Percentiles rank a stretch among this genome's conserved stretches.
These are phyloP conservation scores for Ephestia elutella DNA, from an alignment of 1,140 invertebrate genomes.

Conservation along the genomic window DNA sequence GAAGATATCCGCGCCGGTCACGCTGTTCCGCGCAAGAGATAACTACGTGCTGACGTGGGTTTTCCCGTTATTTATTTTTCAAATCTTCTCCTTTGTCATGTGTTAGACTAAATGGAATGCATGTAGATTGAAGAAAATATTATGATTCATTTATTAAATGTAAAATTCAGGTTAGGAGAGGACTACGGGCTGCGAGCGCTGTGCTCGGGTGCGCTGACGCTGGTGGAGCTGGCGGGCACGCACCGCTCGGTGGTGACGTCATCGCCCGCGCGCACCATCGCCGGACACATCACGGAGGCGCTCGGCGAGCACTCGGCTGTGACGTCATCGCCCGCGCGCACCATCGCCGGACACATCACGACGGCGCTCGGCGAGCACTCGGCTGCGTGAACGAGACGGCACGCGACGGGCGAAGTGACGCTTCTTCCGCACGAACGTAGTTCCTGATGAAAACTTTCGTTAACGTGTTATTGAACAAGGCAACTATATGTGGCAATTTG, in stretches of 20 bases:
- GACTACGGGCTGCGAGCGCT: conserved; percentile 89
- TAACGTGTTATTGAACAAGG: too few relatives aligned
- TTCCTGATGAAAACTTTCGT: too few relatives aligned
- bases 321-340: conserved; percentile 77
- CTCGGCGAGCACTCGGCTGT: conserved; percentile 80
- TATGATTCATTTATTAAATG: too few relatives aligned
- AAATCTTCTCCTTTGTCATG: too few relatives aligned
- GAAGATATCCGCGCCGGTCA: conserved; percentile 81
- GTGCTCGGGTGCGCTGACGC: conserved; percentile 78
- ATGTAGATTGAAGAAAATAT: too few relatives aligned
- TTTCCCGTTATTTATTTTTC: too few relatives aligned
- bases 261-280: conserved; percentile 78
- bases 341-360: conserved; percentile 76
- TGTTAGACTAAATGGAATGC: too few relatives aligned
- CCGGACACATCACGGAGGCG: conserved; percentile 55
- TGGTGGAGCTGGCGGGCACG: conserved; percentile 83
- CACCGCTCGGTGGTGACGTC: conserved; percentile 89
- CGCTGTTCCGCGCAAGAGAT: conserved; percentile 86
- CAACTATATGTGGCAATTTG: too few relatives aligned
- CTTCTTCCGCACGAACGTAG: too few relatives aligned
- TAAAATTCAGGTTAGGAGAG: conserved; percentile 68
- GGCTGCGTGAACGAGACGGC: not conserved
- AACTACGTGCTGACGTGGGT: conserved; percentile 81
- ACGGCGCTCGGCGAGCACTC: conserved; percentile 27
- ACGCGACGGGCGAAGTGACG: not conserved